Evolutionary conservation across 1,140 invertebrate species (phyloP), one percentile per base, ranked within the genome.

Genomic region (Trissolcus basalis): DNA sequence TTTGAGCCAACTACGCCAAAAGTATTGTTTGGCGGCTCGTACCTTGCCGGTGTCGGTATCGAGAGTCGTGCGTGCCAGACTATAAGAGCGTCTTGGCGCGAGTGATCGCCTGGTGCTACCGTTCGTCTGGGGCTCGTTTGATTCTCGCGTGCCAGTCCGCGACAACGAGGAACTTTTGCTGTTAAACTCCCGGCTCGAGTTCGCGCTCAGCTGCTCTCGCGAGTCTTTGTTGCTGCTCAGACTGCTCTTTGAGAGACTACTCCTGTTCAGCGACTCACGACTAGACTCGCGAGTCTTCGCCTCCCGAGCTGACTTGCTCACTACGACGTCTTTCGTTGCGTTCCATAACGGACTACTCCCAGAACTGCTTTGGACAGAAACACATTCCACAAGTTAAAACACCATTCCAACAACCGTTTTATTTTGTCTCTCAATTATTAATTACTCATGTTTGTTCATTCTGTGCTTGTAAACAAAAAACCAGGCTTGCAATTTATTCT

Each of bases 1-100:
- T 80, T 90, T 90, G 90, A 92, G 89, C 91, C 91, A 92, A 88
- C 85, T 89, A 85, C 83, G 91, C 91, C 91, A 92, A 87, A 92
- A 91, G 85, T 88, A 90, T 83, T 90, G 89, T 87, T 91, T 91
- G 80, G 89, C 85, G 82, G 91, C 87, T 88, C 91, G 91, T 92
- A 93, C 92, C 91, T 92, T 93, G 86, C 90, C 89, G 84, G 86
- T 90, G 82, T 87, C 85, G 63, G 79, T 79, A 75, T 86, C 84
- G 67, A 83, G 80, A 60, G 79, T 80, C 50, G 80, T 73, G 77
- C 85, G 83, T 50, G 84, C 81, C 77, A 83, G 64, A 69, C 83
- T 85, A 81, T 85, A 82, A 47, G 85, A 83, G 51, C 87, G 81
- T 50, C 86, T 81, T 39, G 89, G 88, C 65, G 86, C 82, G 68